These are phyloP conservation scores for Ianthella basta DNA, from an alignment of 37 sponge, comb jelly and placozoan genomes.

Conservation along the genomic window DNA sequence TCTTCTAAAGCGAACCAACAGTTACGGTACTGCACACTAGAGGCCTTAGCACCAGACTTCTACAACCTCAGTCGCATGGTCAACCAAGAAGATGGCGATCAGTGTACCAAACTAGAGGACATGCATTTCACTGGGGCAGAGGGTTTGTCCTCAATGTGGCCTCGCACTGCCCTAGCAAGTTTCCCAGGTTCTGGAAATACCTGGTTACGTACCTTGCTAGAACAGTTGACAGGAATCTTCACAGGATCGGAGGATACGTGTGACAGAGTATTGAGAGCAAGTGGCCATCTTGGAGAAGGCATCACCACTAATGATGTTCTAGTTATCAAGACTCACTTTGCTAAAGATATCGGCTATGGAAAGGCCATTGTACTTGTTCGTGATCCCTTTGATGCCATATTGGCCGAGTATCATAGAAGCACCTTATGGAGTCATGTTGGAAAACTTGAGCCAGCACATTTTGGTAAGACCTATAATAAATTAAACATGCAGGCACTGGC, in stretches of 20 bases:
- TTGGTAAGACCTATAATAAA: too few species aligned
- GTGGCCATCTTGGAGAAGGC: slow-evolving; percentile 49
- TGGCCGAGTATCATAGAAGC: slow-evolving; percentile 42
- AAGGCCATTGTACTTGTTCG: slow-evolving; percentile 42
- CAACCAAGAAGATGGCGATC: too few species aligned
- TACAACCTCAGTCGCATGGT: slow-evolving; percentile 10
- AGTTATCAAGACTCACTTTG: slow-evolving; percentile 62
- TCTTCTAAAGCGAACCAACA: too few species aligned
- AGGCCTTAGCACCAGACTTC: not conserved
- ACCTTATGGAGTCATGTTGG: not conserved
- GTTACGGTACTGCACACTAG: too few species aligned
- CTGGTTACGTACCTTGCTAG: slow-evolving; percentile 57
- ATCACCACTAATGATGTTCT: slow-evolving; percentile 48
- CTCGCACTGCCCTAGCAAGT: slow-evolving; percentile 59
- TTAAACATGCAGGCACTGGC: too few species aligned
- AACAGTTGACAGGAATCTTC: slow-evolving; percentile 62
- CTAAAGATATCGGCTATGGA: not conserved
- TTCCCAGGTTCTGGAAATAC: slow-evolving; percentile 68
- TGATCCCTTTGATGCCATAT: slow-evolving; percentile 44
- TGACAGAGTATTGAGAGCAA: slow-evolving; percentile 24
- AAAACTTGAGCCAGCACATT: slow-evolving; percentile 10
- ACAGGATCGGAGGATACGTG: slow-evolving; percentile 66
- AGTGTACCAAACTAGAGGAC: not conserved
- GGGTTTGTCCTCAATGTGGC: too few species aligned
- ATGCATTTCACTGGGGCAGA: slow-evolving; percentile 16